Conservation (phyloP, 1,140 invertebrate species). For the Papilio polyxenes region DNA sequence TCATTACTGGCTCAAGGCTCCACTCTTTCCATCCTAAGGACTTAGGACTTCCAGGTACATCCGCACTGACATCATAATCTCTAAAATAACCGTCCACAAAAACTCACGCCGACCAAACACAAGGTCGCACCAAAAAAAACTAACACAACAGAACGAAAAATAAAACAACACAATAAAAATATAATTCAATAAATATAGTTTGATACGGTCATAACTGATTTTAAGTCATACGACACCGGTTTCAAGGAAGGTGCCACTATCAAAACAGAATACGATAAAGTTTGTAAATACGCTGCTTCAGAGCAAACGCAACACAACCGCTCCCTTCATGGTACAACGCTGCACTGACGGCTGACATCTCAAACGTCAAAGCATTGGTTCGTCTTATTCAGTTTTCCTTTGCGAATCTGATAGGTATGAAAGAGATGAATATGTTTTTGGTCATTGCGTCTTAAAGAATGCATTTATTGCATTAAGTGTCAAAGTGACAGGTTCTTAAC, state of each 20-base stretch:
- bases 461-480: constrained; percentile 49
- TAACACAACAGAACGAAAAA: constrained; percentile 58
- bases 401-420: constrained; percentile 43
- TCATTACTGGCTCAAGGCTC: constrained; percentile 54
- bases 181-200: constrained; percentile 40
- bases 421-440: constrained; percentile 51
- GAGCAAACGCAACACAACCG: constrained; percentile 48
- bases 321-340: constrained; percentile 49
- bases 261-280: constrained; percentile 72
- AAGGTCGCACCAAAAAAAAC: constrained; percentile 62
- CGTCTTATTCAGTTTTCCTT: constrained; percentile 47
- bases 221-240: constrained; percentile 46
- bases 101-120: constrained; percentile 68
- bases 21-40: constrained; percentile 51
- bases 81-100: constrained; percentile 69
- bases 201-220: constrained; percentile 41
- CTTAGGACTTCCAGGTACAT: constrained; percentile 66
- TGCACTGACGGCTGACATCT: constrained; percentile 56
- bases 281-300: constrained; percentile 72
- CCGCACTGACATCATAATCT: constrained; percentile 72
- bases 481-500: constrained; percentile 29
- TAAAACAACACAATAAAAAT: constrained; percentile 46
- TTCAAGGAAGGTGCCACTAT: constrained; percentile 53
- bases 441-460: constrained; percentile 41
- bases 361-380: constrained; percentile 50